A percentile compares a stretch with the other conserved stretches of the same genome.
Conservation (phyloP, 2,797 vertebrate species). For the Chelonia mydas region DNA sequence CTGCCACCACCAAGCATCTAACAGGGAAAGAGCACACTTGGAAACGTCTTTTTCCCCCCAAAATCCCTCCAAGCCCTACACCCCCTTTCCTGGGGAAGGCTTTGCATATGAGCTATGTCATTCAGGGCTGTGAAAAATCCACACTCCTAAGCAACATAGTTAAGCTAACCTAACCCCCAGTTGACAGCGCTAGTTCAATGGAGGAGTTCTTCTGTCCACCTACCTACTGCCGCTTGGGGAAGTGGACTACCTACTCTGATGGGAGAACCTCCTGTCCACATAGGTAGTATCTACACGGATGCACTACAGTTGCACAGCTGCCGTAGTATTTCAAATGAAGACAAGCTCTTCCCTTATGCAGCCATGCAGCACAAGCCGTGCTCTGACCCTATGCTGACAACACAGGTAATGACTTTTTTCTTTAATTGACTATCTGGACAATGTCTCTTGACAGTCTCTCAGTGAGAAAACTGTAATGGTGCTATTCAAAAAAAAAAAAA, state of each 20-base stretch:
- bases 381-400: not conserved
- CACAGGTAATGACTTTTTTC: constrained; percentile 18
- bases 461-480: constrained; percentile 22
- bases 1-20: no score
- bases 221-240: not conserved
- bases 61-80: no score
- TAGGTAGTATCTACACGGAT: not conserved
- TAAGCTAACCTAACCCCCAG: not conserved
- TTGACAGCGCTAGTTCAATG: not conserved
- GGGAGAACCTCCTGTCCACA: not conserved
- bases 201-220: not conserved
- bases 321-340: not conserved
- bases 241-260: not conserved
- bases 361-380: not conserved
- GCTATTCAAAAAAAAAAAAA: constrained; percentile 27
- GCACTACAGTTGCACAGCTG: not conserved
- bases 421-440: constrained; percentile 60
- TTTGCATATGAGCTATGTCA: not conserved
- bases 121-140: not conserved
- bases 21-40: no score
- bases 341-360: not conserved
- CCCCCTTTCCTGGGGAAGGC: no score
- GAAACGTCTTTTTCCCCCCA: no score
- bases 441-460: constrained; percentile 39
- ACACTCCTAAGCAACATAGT: not conserved